Evolutionary conservation across 2,888 invertebrate genomes (phyloP).

Genomic region (Boloria selene): DNA sequence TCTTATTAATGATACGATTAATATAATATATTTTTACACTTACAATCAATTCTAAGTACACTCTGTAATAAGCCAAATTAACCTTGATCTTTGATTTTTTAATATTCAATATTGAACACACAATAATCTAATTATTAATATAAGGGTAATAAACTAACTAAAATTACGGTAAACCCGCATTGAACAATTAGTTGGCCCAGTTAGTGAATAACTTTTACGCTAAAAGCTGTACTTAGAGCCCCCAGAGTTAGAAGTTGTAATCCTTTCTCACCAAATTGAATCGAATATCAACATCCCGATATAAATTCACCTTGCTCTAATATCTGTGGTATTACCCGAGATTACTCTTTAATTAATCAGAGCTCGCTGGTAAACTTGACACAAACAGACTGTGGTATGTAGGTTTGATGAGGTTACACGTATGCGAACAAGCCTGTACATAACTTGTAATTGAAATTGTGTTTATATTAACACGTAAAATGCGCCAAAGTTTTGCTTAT

Average conservation of each 20-base stretch:
- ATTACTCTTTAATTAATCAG: conserved; percentile 48
- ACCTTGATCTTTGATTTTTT: no score
- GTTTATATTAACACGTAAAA: conserved; percentile 10
- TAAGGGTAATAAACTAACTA: not conserved
- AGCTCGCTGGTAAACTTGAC: conserved; percentile 44
- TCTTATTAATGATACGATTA: no score
- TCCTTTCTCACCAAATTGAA: conserved; percentile 29
- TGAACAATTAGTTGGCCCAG: not conserved
- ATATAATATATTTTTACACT: no score
- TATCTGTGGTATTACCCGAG: conserved; percentile 39
- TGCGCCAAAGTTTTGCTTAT: not conserved
- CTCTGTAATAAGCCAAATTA: no score
- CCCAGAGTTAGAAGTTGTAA: conserved; percentile 26
- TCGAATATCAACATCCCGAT: conserved; percentile 36
- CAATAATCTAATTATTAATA: no score
- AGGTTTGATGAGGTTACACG: conserved; percentile 20
- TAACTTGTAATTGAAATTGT: conserved; percentile 13
- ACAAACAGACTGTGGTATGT: conserved; percentile 32
- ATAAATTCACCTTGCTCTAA: conserved; percentile 37
- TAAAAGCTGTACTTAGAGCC: conserved; percentile 4
- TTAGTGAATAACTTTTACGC: conserved; percentile 7
- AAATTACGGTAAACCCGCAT: not conserved
- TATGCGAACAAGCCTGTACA: conserved; percentile 9
- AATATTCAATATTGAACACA: no score
- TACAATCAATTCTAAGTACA: no score